Evolutionary conservation across 2,888 invertebrate species (phyloP).

Genomic region (Teinopalpus imperialis): DNA sequence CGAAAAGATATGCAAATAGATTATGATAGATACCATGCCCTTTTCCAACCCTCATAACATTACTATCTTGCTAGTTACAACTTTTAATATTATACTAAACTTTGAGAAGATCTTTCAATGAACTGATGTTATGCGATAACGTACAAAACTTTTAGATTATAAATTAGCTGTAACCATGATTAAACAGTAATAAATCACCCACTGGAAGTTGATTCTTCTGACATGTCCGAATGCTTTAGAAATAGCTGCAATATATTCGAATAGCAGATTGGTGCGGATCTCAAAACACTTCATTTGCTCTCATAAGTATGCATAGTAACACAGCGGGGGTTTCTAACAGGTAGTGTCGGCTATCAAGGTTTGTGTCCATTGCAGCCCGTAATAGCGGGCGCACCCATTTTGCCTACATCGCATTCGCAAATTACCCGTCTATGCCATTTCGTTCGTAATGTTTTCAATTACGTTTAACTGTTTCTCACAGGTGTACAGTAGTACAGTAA

Average conservation of each 20-base stretch:
- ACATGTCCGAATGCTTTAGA: conserved; percentile 2
- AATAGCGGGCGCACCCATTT: conserved; percentile 7
- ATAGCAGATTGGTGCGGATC: conserved; percentile 22
- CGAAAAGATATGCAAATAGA: too few species aligned
- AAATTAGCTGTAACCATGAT: too few species aligned
- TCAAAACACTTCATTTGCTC: conserved; percentile 26
- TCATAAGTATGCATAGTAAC: conserved; percentile 32
- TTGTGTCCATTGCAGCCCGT: conserved; percentile 8
- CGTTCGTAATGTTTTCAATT: conserved; percentile 19
- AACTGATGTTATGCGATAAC: too few species aligned
- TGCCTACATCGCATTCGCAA: conserved; percentile 13
- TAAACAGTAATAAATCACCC: conserved; percentile 2
- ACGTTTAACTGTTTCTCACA: background rate
- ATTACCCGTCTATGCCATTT: conserved; percentile 18
- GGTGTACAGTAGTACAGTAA: too few species aligned
- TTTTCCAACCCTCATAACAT: too few species aligned
- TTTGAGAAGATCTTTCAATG: too few species aligned
- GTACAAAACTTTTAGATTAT: too few species aligned
- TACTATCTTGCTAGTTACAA: too few species aligned
- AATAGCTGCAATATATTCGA: conserved; percentile 25
- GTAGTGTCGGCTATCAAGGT: conserved; percentile 22
- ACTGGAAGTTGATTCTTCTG: background rate
- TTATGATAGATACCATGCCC: too few species aligned
- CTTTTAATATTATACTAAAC: too few species aligned
- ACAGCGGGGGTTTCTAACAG: conserved; percentile 29